Evolutionary conservation across 2,113 vertebrate species (phyloP).

Genomic region (Dolichotis patagonum): DNA sequence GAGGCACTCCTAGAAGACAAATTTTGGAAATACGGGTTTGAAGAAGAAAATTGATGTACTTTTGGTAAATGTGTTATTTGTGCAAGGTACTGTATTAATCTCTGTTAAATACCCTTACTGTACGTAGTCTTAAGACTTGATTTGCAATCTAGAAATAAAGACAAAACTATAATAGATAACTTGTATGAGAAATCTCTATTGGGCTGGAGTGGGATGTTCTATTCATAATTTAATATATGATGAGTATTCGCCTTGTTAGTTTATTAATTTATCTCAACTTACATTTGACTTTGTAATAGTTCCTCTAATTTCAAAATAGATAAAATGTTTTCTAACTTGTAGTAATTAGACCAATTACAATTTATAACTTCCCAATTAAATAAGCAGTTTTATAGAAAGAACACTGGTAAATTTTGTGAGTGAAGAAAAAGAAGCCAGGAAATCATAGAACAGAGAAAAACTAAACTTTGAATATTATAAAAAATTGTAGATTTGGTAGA

Average conservation of each 20-base stretch:
- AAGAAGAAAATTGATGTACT: not conserved
- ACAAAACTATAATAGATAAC: not conserved
- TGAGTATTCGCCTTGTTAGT: not conserved
- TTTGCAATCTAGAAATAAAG: not conserved
- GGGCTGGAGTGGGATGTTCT: not conserved
- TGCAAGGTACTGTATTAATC: not conserved
- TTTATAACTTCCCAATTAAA: not conserved
- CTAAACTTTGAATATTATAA: not conserved
- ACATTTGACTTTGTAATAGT: slow-evolving; percentile 17
- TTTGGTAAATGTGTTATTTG: not conserved
- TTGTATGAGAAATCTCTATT: not conserved
- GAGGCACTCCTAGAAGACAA: not conserved
- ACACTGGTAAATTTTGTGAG: not conserved
- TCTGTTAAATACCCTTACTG: not conserved
- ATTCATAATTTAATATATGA: not conserved
- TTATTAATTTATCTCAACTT: slow-evolving; percentile 9
- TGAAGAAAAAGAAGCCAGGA: not conserved
- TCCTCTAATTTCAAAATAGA: not conserved
- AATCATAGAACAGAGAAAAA: not conserved
- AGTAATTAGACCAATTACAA: not conserved
- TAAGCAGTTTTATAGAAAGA: slow-evolving; percentile 19
- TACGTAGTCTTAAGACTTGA: not conserved
- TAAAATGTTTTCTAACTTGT: not conserved
- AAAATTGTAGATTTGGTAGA: not conserved
- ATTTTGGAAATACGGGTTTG: not conserved